These are phyloP conservation scores for Alaudala cheleensis DNA, from an alignment of 2,113 vertebrate genomes.

Conservation along the genomic window DNA sequence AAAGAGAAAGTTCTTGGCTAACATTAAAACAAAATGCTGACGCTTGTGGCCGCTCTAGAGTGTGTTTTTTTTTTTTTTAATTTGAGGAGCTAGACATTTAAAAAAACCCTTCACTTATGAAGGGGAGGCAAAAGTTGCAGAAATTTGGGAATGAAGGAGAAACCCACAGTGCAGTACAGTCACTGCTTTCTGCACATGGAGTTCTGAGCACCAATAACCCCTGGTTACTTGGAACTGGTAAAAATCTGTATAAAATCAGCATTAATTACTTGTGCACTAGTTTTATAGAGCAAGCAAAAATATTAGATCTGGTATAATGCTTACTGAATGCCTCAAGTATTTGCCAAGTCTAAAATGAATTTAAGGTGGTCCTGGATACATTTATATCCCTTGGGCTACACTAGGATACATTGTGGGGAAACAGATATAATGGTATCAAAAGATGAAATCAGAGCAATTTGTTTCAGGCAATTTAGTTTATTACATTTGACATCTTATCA, in stretches of 20 bases:
- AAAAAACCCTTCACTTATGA: neutral
- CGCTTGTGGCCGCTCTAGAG: neutral
- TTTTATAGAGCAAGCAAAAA: neutral
- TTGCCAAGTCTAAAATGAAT: neutral
- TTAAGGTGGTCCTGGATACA: neutral
- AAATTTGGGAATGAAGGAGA: neutral
- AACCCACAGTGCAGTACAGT: neutral
- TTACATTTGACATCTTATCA: neutral
- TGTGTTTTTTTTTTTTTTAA: neutral
- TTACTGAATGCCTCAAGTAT: neutral
- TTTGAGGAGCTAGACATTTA: neutral
- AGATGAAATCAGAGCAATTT: conserved; percentile 33
- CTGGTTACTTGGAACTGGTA: neutral
- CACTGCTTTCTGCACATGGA: neutral
- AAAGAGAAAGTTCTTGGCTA: neutral
- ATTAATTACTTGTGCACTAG: neutral
- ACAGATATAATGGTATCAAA: neutral
- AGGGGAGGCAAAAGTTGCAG: neutral
- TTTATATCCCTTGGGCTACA: neutral
- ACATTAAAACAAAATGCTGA: neutral
- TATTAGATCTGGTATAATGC: neutral
- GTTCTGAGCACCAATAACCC: neutral
- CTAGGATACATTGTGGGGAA: neutral
- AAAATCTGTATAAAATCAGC: neutral
- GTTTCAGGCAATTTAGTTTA: conserved; percentile 29